Evolutionary conservation across 2,113 vertebrate species (phyloP).

Genomic region (Ifrita kowaldi): DNA sequence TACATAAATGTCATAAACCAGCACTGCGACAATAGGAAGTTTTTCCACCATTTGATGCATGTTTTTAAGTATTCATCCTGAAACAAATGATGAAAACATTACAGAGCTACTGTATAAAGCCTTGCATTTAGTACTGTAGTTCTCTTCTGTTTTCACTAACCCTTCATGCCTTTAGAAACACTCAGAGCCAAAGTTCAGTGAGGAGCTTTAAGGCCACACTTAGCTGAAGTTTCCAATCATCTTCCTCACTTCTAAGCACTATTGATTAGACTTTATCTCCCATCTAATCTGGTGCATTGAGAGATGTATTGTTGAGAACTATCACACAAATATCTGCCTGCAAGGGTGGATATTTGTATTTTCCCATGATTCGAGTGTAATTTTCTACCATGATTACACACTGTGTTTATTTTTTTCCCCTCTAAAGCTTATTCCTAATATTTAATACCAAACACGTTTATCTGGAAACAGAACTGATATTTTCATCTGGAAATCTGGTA

Average conservation of each 20-base stretch:
- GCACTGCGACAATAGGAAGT: not conserved
- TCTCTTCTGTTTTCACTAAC: not conserved
- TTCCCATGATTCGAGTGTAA: not conserved
- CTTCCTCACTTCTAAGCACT: not conserved
- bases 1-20: not conserved
- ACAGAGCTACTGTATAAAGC: not conserved
- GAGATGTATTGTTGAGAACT: not conserved
- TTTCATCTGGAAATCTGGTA: not conserved
- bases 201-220: not conserved
- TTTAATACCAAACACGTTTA: not conserved
- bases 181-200: not conserved
- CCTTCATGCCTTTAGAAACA: not conserved
- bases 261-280: not conserved
- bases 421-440: not conserved
- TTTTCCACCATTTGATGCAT: not conserved
- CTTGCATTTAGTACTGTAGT: not conserved
- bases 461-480: not conserved
- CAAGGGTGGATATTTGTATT: not conserved
- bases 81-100: not conserved
- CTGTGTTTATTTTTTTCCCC: rapidly evolving
- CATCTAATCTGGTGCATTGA: not conserved
- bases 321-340: not conserved
- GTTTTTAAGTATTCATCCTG: not conserved
- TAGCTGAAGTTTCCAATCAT: not conserved
- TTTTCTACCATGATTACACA: not conserved